phyloP scores from a whole-genome alignment of 2,888 invertebrate species.

The Andrena camellia region DNA sequence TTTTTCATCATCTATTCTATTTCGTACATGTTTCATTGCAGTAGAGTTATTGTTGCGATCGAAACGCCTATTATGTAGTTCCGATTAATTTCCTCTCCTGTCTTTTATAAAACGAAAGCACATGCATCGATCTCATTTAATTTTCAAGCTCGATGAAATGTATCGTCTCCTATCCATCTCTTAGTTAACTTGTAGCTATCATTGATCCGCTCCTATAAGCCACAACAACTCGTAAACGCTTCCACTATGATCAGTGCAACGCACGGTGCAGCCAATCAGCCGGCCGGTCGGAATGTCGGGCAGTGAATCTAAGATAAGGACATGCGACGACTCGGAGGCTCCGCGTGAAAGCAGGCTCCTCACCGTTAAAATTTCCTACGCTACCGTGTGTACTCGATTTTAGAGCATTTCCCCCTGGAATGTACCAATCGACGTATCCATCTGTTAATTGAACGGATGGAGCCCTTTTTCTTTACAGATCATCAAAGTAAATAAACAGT shows the following conservation, averaged over 20 bases:
- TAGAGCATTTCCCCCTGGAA: background rate
- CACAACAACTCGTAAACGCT: conserved; percentile 66
- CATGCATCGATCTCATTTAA: background rate
- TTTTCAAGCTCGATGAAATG: conserved; percentile 18
- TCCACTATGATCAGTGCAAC: conserved; percentile 69
- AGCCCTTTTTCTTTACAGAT: background rate
- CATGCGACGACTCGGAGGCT: conserved; percentile 63
- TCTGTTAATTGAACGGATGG: background rate
- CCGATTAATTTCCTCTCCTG: no score
- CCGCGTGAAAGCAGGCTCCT: conserved; percentile 67
- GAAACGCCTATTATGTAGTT: no score
- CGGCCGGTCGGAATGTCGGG: conserved; percentile 69
- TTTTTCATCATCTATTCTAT: background rate
- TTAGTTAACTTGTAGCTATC: conserved; percentile 58
- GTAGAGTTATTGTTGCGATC: background rate
- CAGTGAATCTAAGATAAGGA: conserved; percentile 75
- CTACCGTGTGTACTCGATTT: conserved; percentile 19
- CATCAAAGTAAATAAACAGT: background rate
- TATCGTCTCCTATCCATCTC: conserved; percentile 15
- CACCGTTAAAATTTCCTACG: conserved; percentile 38
- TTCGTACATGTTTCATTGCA: background rate
- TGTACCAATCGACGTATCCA: conserved; percentile 9
- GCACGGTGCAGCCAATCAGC: conserved; percentile 68
- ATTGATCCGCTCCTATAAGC: conserved; percentile 74
- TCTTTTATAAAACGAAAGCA: no score